These are phyloP conservation scores for Caenorhabditis sulstoni DNA, from an alignment of 2,888 invertebrate species.

Conservation along the genomic window DNA sequence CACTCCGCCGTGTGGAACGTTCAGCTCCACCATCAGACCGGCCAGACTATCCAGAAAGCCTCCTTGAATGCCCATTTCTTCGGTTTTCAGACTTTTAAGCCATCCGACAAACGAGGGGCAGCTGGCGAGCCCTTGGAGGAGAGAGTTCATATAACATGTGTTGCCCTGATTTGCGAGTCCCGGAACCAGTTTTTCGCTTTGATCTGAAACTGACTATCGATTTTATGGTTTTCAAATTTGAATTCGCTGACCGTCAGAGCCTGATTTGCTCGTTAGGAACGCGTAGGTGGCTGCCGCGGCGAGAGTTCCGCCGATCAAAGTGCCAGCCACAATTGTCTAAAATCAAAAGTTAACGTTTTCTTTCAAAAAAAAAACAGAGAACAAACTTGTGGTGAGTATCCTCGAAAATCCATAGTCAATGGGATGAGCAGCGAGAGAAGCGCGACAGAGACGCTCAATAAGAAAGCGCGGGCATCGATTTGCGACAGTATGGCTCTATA, in stretches of 20 bases:
- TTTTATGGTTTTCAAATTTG: background rate
- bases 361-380: background rate
- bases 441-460: constrained; percentile 33
- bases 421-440: constrained; percentile 16
- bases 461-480: constrained; percentile 12
- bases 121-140: constrained; percentile 72
- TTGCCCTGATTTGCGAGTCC: constrained; percentile 73
- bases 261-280: constrained; percentile 43
- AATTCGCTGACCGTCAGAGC: background rate
- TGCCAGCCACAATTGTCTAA: constrained; percentile 51
- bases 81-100: constrained; percentile 50
- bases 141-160: constrained; percentile 72
- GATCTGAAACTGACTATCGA: constrained; percentile 30
- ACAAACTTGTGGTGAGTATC: constrained; percentile 32
- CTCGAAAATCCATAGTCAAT: constrained; percentile 35
- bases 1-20: constrained; percentile 34
- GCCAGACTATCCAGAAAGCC: constrained; percentile 24
- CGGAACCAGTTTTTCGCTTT: constrained; percentile 42
- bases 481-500: constrained; percentile 10
- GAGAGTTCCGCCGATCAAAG: constrained; percentile 60
- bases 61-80: constrained; percentile 24
- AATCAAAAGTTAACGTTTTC: constrained; percentile 11
- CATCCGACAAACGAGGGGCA: constrained; percentile 67
- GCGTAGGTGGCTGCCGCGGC: constrained; percentile 65
- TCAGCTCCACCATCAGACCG: constrained; percentile 47